These are phyloP conservation scores for Piprites chloris DNA, from an alignment of 2,113 vertebrate species.

Conservation along the genomic window DNA sequence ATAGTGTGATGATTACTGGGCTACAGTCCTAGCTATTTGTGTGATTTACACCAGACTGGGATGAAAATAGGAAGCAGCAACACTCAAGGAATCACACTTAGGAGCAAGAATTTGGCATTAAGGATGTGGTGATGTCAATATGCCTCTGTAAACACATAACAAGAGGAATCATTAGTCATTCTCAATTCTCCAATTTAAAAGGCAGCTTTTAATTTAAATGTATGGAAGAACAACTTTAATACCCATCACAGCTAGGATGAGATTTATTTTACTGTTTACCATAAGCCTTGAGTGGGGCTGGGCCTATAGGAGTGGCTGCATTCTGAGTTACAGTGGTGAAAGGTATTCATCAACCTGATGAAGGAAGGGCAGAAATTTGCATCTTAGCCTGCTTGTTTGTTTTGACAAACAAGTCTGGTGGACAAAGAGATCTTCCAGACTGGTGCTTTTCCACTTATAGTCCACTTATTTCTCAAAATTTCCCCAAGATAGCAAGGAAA, in stretches of 20 bases:
- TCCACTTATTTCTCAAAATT: not conserved
- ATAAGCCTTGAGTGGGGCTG: not conserved
- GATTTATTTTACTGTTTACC: not conserved
- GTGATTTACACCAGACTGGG: constrained; percentile 32
- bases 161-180: not conserved
- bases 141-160: not conserved
- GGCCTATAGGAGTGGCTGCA: not conserved
- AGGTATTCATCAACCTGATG: not conserved
- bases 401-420: not conserved
- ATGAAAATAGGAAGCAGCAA: not conserved
- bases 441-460: not conserved
- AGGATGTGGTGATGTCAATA: not conserved
- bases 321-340: not conserved
- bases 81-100: not conserved
- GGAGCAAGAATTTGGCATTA: not conserved
- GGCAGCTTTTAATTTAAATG: not conserved
- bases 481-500: not conserved
- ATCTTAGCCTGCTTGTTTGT: not conserved
- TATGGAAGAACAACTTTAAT: not conserved
- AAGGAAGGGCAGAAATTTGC: not conserved
- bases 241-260: not conserved
- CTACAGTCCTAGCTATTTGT: constrained; percentile 29
- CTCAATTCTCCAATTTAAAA: not conserved
- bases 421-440: not conserved
- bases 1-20: constrained; percentile 50